Base-by-base conservation (phyloP, 2,888 invertebrate genomes). In the Ornithoptera priamus region DNA sequence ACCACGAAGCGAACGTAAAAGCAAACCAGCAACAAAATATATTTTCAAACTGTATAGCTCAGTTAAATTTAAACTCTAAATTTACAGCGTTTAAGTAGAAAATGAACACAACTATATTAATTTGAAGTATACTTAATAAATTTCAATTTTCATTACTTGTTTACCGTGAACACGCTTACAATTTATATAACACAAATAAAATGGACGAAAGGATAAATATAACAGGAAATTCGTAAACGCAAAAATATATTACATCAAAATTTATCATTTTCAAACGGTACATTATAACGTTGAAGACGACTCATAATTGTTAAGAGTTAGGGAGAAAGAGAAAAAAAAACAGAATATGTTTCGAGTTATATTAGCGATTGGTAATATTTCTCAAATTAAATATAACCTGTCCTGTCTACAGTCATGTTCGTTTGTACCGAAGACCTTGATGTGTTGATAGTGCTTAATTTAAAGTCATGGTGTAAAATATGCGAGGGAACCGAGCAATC, bases 351-450 rank as follows among this genome's bases (percentile, higher is more conserved):
- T 61, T 36, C 17, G 50, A 60, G 15, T 63, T 60, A n/a, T 67
- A 67, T 63, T 67, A 62, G 20, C 59, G 56, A 65, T 39, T 18
- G 22, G 53, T 68, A 64, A 68, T 68, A 64, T 60, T 60, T 64
- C 24, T 68, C 20, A 30, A 64, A 68, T 68, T 64, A 64, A 64
- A 64, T 39, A 64, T 67, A 70, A 67, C 63, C 67, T 17, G 70
- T 67, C 67, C 46, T 42, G 61, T n/a, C 30, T 62, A 63, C 20
- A 67, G 50, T 57, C 69, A 69, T 67, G 64, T 70, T 63, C 60
- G 60, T 59, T 70, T 66, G 66, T 67, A 67, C 56, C 42, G 60
- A 67, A 70, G 70, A 67, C 70, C 70, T 70, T 70, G 70, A 67
- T 57, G 63, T 60, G 60, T 61, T 46, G 70, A 70, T 70, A 70